Conservation (phyloP, 2,888 invertebrate genomes). For the Tiphia femorata region DNA sequence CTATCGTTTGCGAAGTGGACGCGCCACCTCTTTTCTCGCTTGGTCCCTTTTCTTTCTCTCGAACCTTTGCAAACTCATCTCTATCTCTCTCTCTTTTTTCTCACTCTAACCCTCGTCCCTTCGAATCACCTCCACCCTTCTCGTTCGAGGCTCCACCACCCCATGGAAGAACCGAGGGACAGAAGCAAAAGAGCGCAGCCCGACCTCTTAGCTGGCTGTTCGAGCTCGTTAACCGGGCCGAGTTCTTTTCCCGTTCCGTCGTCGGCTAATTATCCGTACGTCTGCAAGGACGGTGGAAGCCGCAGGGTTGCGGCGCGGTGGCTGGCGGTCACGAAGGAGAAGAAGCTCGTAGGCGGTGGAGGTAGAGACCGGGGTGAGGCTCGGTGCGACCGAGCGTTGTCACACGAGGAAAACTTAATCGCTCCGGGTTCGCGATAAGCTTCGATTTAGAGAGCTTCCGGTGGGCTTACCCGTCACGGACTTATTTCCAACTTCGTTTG, state of each 20-base stretch:
- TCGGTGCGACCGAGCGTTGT: neutral
- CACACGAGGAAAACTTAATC: constrained; percentile 33
- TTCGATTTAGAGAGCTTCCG: constrained; percentile 36
- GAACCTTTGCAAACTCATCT: neutral
- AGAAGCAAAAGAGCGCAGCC: constrained; percentile 21
- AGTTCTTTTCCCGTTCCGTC: constrained; percentile 29
- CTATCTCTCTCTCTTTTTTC: neutral
- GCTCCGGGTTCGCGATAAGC: constrained; percentile 31
- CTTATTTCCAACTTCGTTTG: constrained; percentile 10
- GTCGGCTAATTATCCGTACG: constrained; percentile 39
- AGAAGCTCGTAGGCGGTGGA: constrained; percentile 8
- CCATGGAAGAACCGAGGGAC: constrained; percentile 2
- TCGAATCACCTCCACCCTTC: neutral
- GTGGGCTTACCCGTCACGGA: neutral
- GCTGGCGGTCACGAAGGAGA: neutral
- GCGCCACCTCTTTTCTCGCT: no score
- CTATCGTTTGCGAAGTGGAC: no score
- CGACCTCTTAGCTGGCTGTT: constrained; percentile 30
- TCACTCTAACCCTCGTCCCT: no score
- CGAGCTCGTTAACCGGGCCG: constrained; percentile 35
- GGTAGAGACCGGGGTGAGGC: neutral
- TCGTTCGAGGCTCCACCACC: neutral
- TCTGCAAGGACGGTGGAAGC: neutral
- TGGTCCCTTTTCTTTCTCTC: no score
- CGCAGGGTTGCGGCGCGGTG: constrained; percentile 1